phyloP scores from a whole-genome alignment of 1,140 invertebrate genomes.

The Drosophila bocqueti region DNA sequence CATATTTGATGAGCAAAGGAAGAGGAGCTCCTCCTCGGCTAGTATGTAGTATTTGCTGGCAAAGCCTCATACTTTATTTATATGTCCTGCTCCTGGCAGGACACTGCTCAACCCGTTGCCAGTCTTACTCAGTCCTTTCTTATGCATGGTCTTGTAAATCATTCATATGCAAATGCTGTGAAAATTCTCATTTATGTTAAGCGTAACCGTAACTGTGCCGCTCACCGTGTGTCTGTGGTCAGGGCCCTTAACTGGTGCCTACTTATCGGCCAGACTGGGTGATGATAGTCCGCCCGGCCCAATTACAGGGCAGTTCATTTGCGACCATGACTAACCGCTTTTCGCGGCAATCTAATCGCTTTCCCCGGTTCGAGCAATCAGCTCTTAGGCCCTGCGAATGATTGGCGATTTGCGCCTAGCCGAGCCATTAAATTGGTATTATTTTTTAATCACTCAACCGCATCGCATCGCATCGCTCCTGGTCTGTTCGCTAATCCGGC shows the following conservation, averaged over 20 bases:
- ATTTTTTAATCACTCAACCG: conserved; percentile 30
- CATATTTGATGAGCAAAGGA: conserved; percentile 64
- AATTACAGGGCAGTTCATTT: conserved; percentile 41
- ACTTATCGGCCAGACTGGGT: conserved; percentile 39
- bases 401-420: conserved; percentile 29
- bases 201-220: not conserved
- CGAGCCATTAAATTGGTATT: conserved; percentile 46
- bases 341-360: conserved; percentile 50
- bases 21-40: not conserved
- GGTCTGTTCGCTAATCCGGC: not conserved
- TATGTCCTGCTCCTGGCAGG: conserved; percentile 10
- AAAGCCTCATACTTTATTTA: conserved; percentile 56
- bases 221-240: conserved; percentile 25
- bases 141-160: conserved; percentile 55
- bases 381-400: conserved; percentile 14
- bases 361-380: not conserved
- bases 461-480: not conserved
- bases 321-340: conserved; percentile 49
- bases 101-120: not conserved
- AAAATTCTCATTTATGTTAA: conserved; percentile 62
- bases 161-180: conserved; percentile 80
- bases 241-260: conserved; percentile 13
- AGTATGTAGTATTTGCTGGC: not conserved
- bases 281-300: conserved; percentile 9
- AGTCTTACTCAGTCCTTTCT: conserved; percentile 32